Conservation (phyloP, 2,797 vertebrate species). For the Lagorchestes hirsutus region DNA sequence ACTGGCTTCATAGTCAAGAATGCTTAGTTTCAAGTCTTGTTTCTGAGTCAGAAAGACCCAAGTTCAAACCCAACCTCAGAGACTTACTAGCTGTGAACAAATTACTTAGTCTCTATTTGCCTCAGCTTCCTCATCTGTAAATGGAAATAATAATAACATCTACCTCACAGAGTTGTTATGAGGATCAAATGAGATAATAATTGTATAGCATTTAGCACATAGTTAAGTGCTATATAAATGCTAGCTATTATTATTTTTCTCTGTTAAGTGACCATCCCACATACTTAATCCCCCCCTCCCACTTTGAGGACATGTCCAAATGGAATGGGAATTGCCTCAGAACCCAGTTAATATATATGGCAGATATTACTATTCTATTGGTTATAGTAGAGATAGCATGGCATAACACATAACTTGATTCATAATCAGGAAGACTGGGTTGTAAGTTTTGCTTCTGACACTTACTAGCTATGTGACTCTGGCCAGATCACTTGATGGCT, state of each 20-base stretch:
- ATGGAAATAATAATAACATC: neutral
- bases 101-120: neutral
- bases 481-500: neutral
- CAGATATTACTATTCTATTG: neutral
- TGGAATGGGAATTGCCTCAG: neutral
- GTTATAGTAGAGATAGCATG: neutral
- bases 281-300: neutral
- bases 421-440: neutral
- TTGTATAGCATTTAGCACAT: neutral
- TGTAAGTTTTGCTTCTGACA: neutral
- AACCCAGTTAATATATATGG: neutral
- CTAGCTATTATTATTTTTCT: neutral
- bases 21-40: neutral
- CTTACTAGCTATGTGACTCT: neutral
- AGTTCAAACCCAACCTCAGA: neutral
- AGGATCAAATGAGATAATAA: neutral
- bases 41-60: neutral
- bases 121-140: neutral
- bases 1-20: neutral
- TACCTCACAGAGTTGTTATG: neutral
- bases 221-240: neutral
- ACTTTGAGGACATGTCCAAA: neutral
- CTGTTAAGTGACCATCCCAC: neutral
- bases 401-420: neutral
- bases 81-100: neutral